Percentiles rank a stretch among this genome's conserved stretches.
phyloP scores from a whole-genome alignment of 2,888 invertebrate species.

The Ligdia adustata region DNA sequence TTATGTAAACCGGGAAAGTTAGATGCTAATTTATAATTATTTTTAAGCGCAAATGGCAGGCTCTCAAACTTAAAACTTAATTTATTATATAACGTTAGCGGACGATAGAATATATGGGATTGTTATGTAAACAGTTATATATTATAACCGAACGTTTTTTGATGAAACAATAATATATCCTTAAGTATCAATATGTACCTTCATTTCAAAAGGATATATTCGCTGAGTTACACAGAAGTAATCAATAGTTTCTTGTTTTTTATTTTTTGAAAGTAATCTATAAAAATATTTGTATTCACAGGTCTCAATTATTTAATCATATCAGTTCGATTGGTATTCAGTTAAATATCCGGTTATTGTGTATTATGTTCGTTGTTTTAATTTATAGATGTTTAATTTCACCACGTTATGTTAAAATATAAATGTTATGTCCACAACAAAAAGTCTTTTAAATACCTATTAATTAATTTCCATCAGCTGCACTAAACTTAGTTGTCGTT shows the following conservation, averaged over 20 bases:
- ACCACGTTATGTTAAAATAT: slow-evolving; percentile 81
- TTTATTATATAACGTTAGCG: slow-evolving; percentile 18
- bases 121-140: too few species aligned
- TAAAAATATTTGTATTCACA: background rate
- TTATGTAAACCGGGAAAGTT: slow-evolving; percentile 24
- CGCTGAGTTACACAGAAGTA: too few species aligned
- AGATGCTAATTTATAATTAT: slow-evolving; percentile 34
- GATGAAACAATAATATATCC: too few species aligned
- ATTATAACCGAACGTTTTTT: too few species aligned
- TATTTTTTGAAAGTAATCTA: too few species aligned
- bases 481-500: too few species aligned
- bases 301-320: slow-evolving; percentile 3
- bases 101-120: too few species aligned
- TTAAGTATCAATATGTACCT: too few species aligned
- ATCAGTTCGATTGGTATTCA: slow-evolving; percentile 11
- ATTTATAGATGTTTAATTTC: slow-evolving; percentile 81
- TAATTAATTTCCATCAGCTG: too few species aligned
- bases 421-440: slow-evolving; percentile 77
- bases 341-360: slow-evolving; percentile 45
- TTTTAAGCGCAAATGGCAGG: slow-evolving; percentile 57
- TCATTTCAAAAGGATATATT: too few species aligned
- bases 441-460: slow-evolving; percentile 50
- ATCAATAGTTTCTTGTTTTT: too few species aligned
- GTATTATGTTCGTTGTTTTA: slow-evolving; percentile 79
- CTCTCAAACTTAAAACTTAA: slow-evolving; percentile 51